phyloP scores from a whole-genome alignment of 2,113 vertebrate genomes.

The Salvator merianae region DNA sequence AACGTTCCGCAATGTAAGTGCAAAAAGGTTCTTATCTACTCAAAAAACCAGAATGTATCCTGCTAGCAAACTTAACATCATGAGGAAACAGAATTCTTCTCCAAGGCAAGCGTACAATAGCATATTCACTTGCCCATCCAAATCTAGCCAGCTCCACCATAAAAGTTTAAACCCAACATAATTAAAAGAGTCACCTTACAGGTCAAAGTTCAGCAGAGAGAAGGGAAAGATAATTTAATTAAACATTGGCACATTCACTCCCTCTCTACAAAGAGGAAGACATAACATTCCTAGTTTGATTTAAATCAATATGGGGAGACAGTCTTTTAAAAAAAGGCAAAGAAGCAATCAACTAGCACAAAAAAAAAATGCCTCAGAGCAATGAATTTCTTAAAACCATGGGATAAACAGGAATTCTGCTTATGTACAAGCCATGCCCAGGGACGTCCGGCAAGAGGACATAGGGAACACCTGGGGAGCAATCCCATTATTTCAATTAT shows the following conservation, averaged over 20 bases:
- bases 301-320: neutral
- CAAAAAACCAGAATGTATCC: too few relatives aligned
- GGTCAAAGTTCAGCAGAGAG: slow-evolving; percentile 18
- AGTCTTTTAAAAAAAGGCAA: neutral
- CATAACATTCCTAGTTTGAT: neutral
- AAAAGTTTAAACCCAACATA: slow-evolving; percentile 52
- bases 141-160: slow-evolving; percentile 41
- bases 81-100: neutral
- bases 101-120: neutral
- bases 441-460: too few relatives aligned
- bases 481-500: too few relatives aligned
- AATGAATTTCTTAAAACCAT: neutral
- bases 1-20: too few relatives aligned
- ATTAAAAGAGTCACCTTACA: slow-evolving; percentile 47
- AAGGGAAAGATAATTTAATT: slow-evolving; percentile 54
- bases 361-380: slow-evolving; percentile 20
- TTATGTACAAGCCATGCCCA: too few relatives aligned
- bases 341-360: neutral
- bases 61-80: neutral
- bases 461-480: too few relatives aligned
- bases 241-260: slow-evolving; percentile 46
- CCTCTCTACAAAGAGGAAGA: neutral
- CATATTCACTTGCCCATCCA: neutral
- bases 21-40: too few relatives aligned
- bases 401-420: neutral